phyloP scores from a whole-genome alignment of 2,797 vertebrate genomes.

The Gymnothorax javanicus region DNA sequence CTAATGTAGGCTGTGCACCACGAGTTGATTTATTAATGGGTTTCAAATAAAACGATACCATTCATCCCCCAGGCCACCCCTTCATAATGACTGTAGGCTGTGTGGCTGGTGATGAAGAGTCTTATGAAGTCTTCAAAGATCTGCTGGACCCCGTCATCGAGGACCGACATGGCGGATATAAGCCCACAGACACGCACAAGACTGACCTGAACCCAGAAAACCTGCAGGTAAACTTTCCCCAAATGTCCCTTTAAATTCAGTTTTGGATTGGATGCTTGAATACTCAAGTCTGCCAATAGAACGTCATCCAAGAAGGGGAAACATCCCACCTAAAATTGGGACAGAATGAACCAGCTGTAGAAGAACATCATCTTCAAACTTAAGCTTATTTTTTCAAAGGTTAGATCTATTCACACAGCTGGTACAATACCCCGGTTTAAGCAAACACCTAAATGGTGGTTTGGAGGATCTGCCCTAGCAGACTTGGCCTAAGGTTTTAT shows the following conservation, averaged over 20 bases:
- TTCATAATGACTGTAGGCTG: constrained; percentile 95
- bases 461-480: too few species aligned
- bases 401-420: too few species aligned
- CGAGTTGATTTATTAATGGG: not conserved
- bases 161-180: constrained; percentile 92
- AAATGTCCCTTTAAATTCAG: not conserved
- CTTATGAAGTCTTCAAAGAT: constrained; percentile 86
- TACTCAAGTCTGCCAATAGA: too few species aligned
- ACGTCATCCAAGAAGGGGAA: too few species aligned
- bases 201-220: constrained; percentile 87
- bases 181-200: constrained; percentile 89
- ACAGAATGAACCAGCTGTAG: too few species aligned
- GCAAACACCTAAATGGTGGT: too few species aligned
- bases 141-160: constrained; percentile 88
- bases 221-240: constrained; percentile 75
- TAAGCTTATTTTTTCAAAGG: too few species aligned
- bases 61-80: constrained; percentile 80
- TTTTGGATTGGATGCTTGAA: not conserved
- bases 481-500: too few species aligned
- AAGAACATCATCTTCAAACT: too few species aligned
- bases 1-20: too few species aligned
- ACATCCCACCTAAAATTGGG: too few species aligned
- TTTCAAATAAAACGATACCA: not conserved
- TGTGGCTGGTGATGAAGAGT: constrained; percentile 91
- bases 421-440: too few species aligned